A percentile compares a stretch with the other conserved stretches of the same genome.
Conservation (phyloP, 2,888 invertebrate genomes). For the Cristatella mucedo region DNA sequence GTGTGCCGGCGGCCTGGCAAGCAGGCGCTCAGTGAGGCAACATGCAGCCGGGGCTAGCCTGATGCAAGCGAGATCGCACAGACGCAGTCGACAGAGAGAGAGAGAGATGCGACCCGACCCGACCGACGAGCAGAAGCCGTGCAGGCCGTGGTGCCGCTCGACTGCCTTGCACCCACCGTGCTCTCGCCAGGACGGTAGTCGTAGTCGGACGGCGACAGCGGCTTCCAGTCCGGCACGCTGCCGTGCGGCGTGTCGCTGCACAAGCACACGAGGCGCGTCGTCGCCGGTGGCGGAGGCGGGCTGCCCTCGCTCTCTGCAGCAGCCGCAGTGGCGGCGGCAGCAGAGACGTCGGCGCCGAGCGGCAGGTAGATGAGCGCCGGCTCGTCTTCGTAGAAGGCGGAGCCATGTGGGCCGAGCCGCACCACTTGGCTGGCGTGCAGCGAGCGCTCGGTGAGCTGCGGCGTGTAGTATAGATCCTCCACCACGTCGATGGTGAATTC, state of each 20-base stretch:
- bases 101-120: too few relatives aligned
- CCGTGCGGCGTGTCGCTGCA: conserved; percentile 17
- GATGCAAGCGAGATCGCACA: too few relatives aligned
- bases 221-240: conserved; percentile 16
- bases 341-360: conserved; percentile 15
- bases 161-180: neutral
- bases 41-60: too few relatives aligned
- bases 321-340: too few relatives aligned
- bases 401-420: conserved; percentile 21
- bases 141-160: too few relatives aligned
- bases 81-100: too few relatives aligned
- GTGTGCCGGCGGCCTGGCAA: too few relatives aligned
- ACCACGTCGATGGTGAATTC: conserved; percentile 9
- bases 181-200: conserved; percentile 3
- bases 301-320: too few relatives aligned
- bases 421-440: conserved; percentile 18
- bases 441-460: conserved; percentile 12
- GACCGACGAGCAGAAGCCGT: too few relatives aligned
- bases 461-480: conserved; percentile 11
- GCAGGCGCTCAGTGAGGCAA: too few relatives aligned
- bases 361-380: conserved; percentile 20
- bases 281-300: too few relatives aligned
- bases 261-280: conserved; percentile 17
- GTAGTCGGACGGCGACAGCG: conserved; percentile 14
- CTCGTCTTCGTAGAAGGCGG: conserved; percentile 16